Percentiles rank a stretch among this genome's conserved stretches.
Evolutionary conservation across 2,797 vertebrate species (phyloP).

Genomic region (Gambelia wislizenii): DNA sequence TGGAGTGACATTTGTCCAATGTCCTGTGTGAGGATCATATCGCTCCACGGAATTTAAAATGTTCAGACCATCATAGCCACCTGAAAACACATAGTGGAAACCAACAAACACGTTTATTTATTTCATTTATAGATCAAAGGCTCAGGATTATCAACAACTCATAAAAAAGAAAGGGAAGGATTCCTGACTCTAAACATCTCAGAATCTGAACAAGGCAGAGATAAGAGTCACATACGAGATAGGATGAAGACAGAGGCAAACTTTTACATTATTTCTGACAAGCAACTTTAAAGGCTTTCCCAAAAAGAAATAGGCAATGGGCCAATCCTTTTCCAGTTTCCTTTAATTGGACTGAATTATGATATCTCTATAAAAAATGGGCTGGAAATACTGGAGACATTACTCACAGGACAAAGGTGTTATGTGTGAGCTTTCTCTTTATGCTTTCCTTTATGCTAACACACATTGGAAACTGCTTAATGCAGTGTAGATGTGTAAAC

Average conservation of each 20-base stretch:
- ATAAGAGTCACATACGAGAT: neutral
- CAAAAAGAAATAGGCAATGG: neutral
- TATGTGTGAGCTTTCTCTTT: neutral
- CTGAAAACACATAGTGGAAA: constrained; percentile 74
- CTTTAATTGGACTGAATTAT: neutral
- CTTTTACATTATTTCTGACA: too few relatives aligned
- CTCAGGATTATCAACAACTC: neutral
- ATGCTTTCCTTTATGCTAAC: too few relatives aligned
- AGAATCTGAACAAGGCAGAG: neutral
- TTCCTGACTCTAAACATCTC: neutral
- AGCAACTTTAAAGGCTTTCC: too few relatives aligned
- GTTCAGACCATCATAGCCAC: constrained; percentile 97
- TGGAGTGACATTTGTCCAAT: constrained; percentile 97
- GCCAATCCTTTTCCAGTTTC: neutral
- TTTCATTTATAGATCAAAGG: neutral
- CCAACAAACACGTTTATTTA: neutral
- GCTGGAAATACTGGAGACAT: neutral
- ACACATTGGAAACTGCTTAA: too few relatives aligned
- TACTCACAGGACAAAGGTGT: fast-evolving
- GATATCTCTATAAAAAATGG: neutral
- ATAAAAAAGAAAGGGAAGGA: neutral
- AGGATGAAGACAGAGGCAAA: neutral
- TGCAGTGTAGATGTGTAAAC: too few relatives aligned
- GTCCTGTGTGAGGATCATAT: constrained; percentile 97
- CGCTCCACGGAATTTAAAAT: constrained; percentile 98